Percentiles rank a stretch among this genome's conserved stretches.
Evolutionary conservation across 2,113 vertebrate genomes (phyloP).

Genomic region (Mixornis gularis): DNA sequence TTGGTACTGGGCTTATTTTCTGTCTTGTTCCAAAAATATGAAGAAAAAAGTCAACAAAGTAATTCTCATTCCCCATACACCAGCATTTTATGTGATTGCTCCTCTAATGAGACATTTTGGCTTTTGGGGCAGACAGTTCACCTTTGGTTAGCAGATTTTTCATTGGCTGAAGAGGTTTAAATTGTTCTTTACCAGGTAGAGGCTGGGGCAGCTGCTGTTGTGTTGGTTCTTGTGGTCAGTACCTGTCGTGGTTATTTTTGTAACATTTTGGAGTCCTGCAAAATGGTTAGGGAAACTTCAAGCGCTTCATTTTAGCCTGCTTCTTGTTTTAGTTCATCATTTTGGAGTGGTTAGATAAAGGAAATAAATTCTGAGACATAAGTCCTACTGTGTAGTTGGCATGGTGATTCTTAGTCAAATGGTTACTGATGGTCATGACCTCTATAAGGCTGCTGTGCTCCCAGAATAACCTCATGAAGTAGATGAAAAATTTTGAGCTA

Average conservation of each 20-base stretch:
- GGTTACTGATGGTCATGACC: neutral
- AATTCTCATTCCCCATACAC: neutral
- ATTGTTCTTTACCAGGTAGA: neutral
- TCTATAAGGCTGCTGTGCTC: neutral
- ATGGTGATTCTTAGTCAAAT: neutral
- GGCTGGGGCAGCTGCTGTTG: neutral
- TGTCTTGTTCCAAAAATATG: neutral
- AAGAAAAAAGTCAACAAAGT: neutral
- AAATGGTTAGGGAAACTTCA: neutral
- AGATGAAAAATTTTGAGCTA: neutral
- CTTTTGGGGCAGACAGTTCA: neutral
- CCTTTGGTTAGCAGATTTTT: neutral
- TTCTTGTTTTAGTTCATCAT: neutral
- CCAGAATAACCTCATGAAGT: neutral
- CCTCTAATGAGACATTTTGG: neutral
- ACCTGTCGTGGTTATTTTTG: neutral
- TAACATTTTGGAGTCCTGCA: neutral
- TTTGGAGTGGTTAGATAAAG: neutral
- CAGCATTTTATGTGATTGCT: neutral
- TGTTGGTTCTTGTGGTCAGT: neutral
- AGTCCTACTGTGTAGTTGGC: neutral
- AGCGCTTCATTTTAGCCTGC: neutral
- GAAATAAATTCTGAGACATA: neutral
- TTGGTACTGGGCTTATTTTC: neutral
- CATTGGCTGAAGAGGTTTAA: neutral